Conservation (phyloP, 2,797 vertebrate species). For the Sebastes kiyomatsui region DNA sequence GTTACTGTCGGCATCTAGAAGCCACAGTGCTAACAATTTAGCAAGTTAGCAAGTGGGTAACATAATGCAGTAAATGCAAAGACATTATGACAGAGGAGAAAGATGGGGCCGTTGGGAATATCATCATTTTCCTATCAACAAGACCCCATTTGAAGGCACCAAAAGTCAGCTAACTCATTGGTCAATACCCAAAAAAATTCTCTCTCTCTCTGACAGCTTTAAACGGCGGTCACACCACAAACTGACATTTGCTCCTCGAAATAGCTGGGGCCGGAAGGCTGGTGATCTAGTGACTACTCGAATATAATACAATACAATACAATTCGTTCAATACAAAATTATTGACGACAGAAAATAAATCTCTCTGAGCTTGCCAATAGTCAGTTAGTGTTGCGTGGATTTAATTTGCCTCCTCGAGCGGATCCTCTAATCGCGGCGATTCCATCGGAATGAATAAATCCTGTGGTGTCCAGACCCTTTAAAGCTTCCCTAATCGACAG, state of each 20-base stretch:
- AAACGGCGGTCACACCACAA: neutral
- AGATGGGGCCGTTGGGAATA: no score
- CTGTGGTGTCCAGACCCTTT: neutral
- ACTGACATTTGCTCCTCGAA: neutral
- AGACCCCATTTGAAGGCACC: no score
- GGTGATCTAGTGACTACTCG: neutral
- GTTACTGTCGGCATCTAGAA: no score
- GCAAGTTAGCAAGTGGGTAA: no score
- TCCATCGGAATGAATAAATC: neutral
- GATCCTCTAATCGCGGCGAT: neutral
- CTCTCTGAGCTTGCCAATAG: neutral
- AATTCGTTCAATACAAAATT: neutral
- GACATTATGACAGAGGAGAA: no score
- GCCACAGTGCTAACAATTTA: no score
- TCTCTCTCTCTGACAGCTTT: neutral
- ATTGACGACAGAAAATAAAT: neutral
- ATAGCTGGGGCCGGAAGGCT: neutral
- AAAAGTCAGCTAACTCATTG: no score
- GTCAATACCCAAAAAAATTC: no score
- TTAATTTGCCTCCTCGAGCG: no score
- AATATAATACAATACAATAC: no score
- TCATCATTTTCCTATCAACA: no score
- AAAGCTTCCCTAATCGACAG: neutral
- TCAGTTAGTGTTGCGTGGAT: neutral
- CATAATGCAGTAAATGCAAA: no score